A percentile compares a stretch with the other conserved stretches of the same genome.
Conservation (phyloP, 2,888 invertebrate species). For the Lydus trimaculatus region DNA sequence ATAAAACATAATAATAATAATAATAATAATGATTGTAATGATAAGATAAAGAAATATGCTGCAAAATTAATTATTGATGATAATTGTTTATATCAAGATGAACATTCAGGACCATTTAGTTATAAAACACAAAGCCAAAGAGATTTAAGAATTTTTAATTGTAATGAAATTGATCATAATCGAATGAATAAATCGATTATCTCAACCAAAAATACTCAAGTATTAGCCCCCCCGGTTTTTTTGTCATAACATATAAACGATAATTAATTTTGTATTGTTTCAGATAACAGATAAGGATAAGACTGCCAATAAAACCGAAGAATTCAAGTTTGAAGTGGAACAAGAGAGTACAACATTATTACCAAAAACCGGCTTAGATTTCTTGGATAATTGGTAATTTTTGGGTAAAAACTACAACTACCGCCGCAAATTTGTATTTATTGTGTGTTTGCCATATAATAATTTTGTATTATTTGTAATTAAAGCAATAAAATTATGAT, state of each 20-base stretch:
- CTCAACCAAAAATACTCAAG: constrained; percentile 15
- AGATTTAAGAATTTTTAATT: constrained; percentile 66
- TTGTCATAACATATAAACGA: background rate
- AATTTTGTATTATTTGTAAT: background rate
- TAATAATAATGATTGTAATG: constrained; percentile 19
- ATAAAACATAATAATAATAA: constrained; percentile 25
- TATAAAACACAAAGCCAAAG: constrained; percentile 85
- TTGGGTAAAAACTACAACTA: background rate
- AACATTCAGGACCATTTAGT: constrained; percentile 87
- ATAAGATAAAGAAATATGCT: constrained; percentile 57
- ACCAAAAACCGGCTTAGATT: constrained; percentile 70
- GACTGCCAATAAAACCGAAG: background rate
- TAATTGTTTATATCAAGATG: constrained; percentile 71
- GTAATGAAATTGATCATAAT: constrained; percentile 19
- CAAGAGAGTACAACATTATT: constrained; percentile 40
- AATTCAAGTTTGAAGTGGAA: constrained; percentile 3
- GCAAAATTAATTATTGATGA: constrained; percentile 69
- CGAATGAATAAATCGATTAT: constrained; percentile 18
- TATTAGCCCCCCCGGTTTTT: constrained; percentile 1
- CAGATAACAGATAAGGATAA: background rate
- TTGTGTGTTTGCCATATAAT: background rate
- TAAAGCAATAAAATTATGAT: background rate
- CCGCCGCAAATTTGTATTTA: background rate
- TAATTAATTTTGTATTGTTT: background rate
- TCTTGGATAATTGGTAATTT: constrained; percentile 70